A percentile compares a stretch with the other conserved stretches of the same genome.
These are phyloP conservation scores for Periophthalmodon schlosseri DNA, from an alignment of 2,113 vertebrate species.

Conservation along the genomic window DNA sequence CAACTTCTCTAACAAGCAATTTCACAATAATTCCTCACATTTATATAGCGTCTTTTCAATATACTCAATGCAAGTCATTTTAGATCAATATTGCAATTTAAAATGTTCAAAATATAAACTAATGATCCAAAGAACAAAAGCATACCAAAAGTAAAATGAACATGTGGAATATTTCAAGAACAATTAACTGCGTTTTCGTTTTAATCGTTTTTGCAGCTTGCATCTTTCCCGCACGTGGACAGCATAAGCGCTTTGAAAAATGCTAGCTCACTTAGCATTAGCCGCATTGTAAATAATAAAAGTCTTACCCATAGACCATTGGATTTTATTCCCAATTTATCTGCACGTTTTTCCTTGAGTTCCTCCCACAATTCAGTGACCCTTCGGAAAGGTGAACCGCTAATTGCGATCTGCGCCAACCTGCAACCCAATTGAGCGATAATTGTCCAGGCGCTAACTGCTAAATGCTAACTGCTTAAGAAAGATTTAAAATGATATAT, in stretches of 20 bases:
- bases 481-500: neutral
- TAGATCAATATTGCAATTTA: too few relatives aligned
- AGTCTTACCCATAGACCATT: neutral
- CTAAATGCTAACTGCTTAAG: neutral
- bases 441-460: neutral
- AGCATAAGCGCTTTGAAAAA: conserved; percentile 5
- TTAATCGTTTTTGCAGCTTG: neutral
- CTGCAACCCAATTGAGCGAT: neutral
- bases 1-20: too few relatives aligned
- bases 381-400: conserved; percentile 4
- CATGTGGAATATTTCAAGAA: neutral
- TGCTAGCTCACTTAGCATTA: neutral
- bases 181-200: neutral
- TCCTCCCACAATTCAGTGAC: conserved; percentile 1
- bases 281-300: neutral
- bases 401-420: conserved; percentile 4
- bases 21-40: too few relatives aligned
- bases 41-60: too few relatives aligned
- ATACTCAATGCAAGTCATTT: too few relatives aligned
- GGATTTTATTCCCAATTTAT: conserved; percentile 6
- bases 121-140: too few relatives aligned
- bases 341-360: neutral
- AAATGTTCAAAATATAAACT: too few relatives aligned
- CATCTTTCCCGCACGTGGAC: neutral
- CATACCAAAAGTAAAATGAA: neutral